These are phyloP conservation scores for Tachuris rubrigastra DNA, from an alignment of 2,113 vertebrate species.

Conservation along the genomic window DNA sequence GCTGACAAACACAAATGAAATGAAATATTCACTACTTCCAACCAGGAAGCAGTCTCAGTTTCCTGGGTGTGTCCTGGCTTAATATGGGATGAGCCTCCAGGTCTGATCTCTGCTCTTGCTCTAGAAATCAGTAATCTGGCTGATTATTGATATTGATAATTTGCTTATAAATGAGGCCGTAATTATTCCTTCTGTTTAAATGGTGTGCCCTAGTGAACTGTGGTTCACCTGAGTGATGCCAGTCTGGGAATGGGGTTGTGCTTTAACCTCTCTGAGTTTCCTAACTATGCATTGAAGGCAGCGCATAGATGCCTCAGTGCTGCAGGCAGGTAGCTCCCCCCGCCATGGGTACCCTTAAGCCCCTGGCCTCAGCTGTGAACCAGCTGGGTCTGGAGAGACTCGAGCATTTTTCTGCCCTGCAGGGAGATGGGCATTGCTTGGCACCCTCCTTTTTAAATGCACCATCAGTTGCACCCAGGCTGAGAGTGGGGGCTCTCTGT, in stretches of 20 bases:
- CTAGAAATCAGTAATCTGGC: neutral
- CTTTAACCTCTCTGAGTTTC: neutral
- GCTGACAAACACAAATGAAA: neutral
- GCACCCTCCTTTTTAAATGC: neutral
- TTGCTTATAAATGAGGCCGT: neutral
- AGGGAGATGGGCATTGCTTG: neutral
- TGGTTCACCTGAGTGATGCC: neutral
- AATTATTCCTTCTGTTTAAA: neutral
- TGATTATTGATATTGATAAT: neutral
- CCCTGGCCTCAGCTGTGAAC: neutral
- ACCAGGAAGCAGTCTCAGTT: neutral
- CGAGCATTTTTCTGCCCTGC: neutral
- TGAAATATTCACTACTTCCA: neutral
- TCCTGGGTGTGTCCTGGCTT: neutral
- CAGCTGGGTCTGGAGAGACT: neutral
- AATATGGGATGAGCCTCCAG: neutral
- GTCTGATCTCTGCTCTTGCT: neutral
- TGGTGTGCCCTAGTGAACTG: neutral
- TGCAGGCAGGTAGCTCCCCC: neutral
- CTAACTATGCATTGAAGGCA: rapidly evolving
- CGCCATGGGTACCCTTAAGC: rapidly evolving
- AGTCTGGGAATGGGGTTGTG: neutral
- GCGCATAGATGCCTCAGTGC: neutral
- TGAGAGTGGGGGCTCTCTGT: neutral
- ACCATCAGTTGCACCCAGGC: rapidly evolving